A percentile compares a stretch with the other conserved stretches of the same genome.
phyloP scores from a whole-genome alignment of 2,797 vertebrate genomes.

The Tinamus major region DNA sequence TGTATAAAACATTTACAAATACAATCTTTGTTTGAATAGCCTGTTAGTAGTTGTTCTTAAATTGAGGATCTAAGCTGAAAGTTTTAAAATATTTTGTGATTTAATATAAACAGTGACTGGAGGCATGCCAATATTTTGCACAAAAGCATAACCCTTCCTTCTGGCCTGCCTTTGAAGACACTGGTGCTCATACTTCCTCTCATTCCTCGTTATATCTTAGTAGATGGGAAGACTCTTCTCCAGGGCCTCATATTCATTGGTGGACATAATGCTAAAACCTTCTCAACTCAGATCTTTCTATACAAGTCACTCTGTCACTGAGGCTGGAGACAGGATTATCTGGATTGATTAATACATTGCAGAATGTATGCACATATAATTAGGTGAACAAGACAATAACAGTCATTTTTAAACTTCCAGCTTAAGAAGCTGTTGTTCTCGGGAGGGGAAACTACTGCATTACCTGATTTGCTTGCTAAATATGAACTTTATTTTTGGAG shows the following conservation, averaged over 20 bases:
- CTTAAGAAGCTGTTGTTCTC: not conserved
- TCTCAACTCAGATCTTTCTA: not conserved
- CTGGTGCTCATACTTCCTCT: not conserved
- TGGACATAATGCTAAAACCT: not conserved
- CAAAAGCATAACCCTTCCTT: not conserved
- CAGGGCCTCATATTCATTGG: not conserved
- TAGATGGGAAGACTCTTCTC: not conserved
- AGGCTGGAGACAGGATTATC: not conserved
- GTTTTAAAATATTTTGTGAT: not conserved
- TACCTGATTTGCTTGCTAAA: not conserved
- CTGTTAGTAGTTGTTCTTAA: not conserved
- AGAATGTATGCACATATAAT: not conserved
- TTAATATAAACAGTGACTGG: not conserved
- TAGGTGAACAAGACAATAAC: not conserved
- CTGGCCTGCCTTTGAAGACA: not conserved
- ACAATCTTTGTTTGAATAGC: not conserved
- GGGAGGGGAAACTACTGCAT: not conserved
- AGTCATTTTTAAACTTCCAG: not conserved
- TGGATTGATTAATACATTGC: not conserved
- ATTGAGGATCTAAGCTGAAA: not conserved
- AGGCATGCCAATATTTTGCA: not conserved
- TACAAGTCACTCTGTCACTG: not conserved
- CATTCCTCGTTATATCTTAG: not conserved
- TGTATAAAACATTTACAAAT: not conserved
- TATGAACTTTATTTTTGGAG: not conserved